Evolutionary conservation across 2,113 vertebrate genomes (phyloP).

Genomic region (Melanostigma gelatinosum): DNA sequence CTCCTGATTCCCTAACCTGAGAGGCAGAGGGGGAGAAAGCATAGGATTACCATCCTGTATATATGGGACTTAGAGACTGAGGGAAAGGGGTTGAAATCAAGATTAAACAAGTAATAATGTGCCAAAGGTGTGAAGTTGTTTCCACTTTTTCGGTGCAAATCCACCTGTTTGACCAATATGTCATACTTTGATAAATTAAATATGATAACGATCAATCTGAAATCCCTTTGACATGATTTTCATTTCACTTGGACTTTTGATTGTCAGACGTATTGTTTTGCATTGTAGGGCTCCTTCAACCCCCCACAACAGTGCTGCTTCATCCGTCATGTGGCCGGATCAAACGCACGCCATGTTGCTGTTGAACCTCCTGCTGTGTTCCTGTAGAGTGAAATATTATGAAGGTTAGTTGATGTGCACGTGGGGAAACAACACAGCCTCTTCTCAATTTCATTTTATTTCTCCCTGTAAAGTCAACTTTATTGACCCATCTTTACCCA

Average conservation of each 20-base stretch:
- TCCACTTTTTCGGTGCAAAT: not conserved
- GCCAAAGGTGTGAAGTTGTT: not conserved
- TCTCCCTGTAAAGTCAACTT: not conserved
- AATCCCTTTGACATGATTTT: not conserved
- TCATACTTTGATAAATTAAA: not conserved
- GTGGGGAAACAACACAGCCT: slow-evolving; percentile 13
- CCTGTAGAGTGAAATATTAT: not conserved
- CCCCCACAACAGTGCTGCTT: slow-evolving; percentile 11
- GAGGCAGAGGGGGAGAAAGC: slow-evolving; percentile 13
- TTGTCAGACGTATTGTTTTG: not conserved
- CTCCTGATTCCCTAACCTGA: slow-evolving; percentile 62
- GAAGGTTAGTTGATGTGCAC: slow-evolving; percentile 10
- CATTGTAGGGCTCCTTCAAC: not conserved
- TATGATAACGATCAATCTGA: not conserved
- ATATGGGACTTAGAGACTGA: slow-evolving; percentile 12
- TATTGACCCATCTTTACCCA: not conserved
- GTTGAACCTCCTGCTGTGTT: slow-evolving; percentile 16
- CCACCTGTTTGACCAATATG: not conserved
- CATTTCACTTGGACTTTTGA: not conserved
- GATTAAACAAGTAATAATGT: slow-evolving; percentile 26
- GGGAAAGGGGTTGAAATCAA: slow-evolving; percentile 6
- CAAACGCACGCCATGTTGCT: not conserved
- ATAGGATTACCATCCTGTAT: slow-evolving; percentile 29
- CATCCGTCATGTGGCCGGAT: slow-evolving; percentile 22
- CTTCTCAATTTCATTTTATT: slow-evolving; percentile 23